A percentile compares a stretch with the other conserved stretches of the same genome.
Evolutionary conservation across 2,888 invertebrate genomes (phyloP).

Genomic region (Ptychoptera albimana): DNA sequence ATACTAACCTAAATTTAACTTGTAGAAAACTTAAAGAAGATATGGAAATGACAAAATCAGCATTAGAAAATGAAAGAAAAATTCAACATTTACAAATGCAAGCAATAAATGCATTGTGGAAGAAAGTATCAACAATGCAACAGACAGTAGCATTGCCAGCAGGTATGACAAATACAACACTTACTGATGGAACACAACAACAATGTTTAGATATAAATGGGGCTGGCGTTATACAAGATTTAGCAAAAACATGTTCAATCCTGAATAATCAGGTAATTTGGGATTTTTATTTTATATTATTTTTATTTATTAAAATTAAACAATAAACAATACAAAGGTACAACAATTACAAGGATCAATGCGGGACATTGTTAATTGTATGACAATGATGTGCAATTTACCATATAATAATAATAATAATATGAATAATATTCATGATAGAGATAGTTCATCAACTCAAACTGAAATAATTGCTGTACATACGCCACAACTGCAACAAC

Average conservation of each 20-base stretch:
- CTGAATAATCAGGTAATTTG: slow-evolving; percentile 50
- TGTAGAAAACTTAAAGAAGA: slow-evolving; percentile 62
- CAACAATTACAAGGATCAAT: slow-evolving; percentile 64
- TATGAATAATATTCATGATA: background rate
- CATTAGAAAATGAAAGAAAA: slow-evolving; percentile 68
- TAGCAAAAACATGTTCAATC: slow-evolving; percentile 58
- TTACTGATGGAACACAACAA: slow-evolving; percentile 9
- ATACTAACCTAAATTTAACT: background rate
- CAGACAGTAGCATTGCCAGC: slow-evolving; percentile 7
- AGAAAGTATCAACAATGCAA: slow-evolving; percentile 58
- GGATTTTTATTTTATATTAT: slow-evolving; percentile 1
- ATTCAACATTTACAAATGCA: slow-evolving; percentile 80
- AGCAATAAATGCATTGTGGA: slow-evolving; percentile 80
- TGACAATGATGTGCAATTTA: slow-evolving; percentile 36
- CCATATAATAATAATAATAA: slow-evolving; percentile 21
- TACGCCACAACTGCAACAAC: slow-evolving; percentile 47
- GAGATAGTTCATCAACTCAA: slow-evolving; percentile 40
- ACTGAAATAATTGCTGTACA: slow-evolving; percentile 66
- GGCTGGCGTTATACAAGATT: slow-evolving; percentile 44
- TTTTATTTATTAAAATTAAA: background rate
- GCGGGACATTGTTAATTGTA: slow-evolving; percentile 58
- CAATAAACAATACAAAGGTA: slow-evolving; percentile 34
- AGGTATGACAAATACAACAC: background rate
- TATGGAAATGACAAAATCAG: slow-evolving; percentile 72
- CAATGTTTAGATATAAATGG: slow-evolving; percentile 33